Base-by-base conservation (phyloP, 2,797 vertebrate species). In the Eulemur mongoz region DNA sequence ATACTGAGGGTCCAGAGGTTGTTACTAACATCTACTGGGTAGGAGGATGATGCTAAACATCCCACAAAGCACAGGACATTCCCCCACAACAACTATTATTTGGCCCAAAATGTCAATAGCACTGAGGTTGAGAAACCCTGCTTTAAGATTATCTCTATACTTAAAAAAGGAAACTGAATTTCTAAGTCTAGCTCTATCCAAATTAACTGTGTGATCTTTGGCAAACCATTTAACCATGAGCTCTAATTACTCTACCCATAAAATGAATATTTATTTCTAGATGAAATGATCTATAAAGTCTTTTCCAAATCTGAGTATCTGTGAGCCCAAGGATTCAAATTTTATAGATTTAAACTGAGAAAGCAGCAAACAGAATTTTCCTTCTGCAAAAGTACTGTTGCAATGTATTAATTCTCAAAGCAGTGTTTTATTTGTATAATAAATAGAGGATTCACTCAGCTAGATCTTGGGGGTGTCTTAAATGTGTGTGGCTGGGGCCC, bases 231-330 rank as follows among this genome's bases (percentile, higher is more conserved):
- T 52, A 82, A 82, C n/a, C 27, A 15, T 48, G 57, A 70, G 0
- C 22, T 65, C 32, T 92, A 27, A 70, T 84, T 86, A 40, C 72
- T 57, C 63, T 88, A 8, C 13, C 63, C 4, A 48, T 61, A 91
- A 89, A 92, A 59, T 63, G 5, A 70, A 48, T 91, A 75, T 82
- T 48, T 84, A 52, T 80, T 89, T 92, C 94, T 76, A 81, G 23
- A 52, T 65, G 75, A 57, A 73, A 88, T 90, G 48, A 50, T 13
- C 50, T 86, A 32, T 82, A 54, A 45, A 23, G 18, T 43, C 15
- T 32, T 94, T 90, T 70, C n/a, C 32, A 52, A n/a, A 57, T 84
- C 45, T 65, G 63, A 67, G 35, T 59, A 35, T 63, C 40, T 73
- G 17, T 45, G 52, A 93, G 27, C 63, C 18, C 7, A 13, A 27